Percentiles rank a stretch among this genome's conserved stretches.
phyloP scores from a whole-genome alignment of 2,797 vertebrate genomes.

The Esox masquinongy region DNA sequence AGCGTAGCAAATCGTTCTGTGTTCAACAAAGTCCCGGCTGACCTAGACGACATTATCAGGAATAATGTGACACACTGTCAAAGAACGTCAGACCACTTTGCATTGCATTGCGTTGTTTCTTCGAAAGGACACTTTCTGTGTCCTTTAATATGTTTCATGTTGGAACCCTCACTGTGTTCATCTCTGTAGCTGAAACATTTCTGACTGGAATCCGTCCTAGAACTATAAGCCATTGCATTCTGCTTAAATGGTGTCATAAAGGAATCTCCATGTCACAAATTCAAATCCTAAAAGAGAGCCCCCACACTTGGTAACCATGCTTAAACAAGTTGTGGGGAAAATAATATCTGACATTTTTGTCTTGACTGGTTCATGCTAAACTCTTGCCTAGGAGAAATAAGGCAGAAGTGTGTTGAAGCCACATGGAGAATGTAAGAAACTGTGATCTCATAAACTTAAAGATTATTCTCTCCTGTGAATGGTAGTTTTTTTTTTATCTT shows the following conservation, averaged over 20 bases:
- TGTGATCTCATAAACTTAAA: background rate
- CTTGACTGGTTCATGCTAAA: background rate
- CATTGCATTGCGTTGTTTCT: constrained; percentile 17
- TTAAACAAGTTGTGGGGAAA: background rate
- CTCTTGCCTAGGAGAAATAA: background rate
- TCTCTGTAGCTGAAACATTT: constrained; percentile 42
- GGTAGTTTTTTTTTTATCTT: background rate
- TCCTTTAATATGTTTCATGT: constrained; percentile 51
- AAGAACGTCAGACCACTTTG: background rate
- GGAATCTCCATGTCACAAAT: background rate
- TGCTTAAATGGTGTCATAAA: constrained; percentile 1
- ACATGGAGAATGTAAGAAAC: background rate
- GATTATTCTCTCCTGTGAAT: background rate
- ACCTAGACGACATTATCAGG: background rate
- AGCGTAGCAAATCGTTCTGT: background rate
- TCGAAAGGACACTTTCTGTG: constrained; percentile 48
- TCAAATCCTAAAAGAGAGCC: background rate
- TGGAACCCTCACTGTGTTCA: constrained; percentile 44
- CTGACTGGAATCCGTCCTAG: constrained; percentile 49
- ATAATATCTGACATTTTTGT: background rate
- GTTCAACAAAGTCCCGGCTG: background rate
- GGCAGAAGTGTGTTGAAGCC: background rate
- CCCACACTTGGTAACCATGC: background rate
- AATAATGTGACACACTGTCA: background rate
- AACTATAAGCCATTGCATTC: constrained; percentile 26